Evolutionary conservation across 2,797 vertebrate species (phyloP), one percentile per base, ranked within the genome.

Genomic region (Poeciliopsis infans): DNA sequence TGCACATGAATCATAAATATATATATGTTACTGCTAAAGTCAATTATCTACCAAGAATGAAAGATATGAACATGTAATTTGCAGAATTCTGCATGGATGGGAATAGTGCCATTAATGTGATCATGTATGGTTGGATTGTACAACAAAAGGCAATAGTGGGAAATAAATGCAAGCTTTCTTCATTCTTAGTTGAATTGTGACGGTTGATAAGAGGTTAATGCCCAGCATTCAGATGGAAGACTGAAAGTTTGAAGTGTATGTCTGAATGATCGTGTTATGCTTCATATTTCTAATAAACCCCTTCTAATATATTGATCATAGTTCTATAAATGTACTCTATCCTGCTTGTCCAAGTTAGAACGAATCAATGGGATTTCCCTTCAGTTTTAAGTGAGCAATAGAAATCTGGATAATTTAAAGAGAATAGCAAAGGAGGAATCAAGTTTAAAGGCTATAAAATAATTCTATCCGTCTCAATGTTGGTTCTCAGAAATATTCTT

Each of bases 1-100:
- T 78, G 64, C 70, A 72, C 2, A 74, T 49, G 68, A 69, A 79
- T 55, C 28, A 57, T 71, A 31, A 31, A 45, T 57, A 43, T 61
- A 68, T 53, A 81, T 75, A 36, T 61, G 18, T 0, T 2, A 5
- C 11, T 71, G 2, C 16, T 8, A 51, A 36, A 43, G 12, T 57
- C 20, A 36, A 33, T 74, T 81, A 39, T 49, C 66, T 4, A 2
- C 76, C 16, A 71, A 80, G 25, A 1, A 33, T 49, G 31, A 77
- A 75, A 31, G n/a, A 15, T 13, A 13, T 59, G 57, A 6, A 36
- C 1, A 3, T 64, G 7, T 10, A 36, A 31, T 36, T 36, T 36
- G n/a, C 57, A 61, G 33, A 16, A 64, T 64, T 64, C 18, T 16
- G 2, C 36, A 18, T 18, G 31, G 59, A 16, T 66, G 8, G 18